Evolutionary conservation across 2,888 invertebrate species (phyloP).

Genomic region (Lordiphosa fenestrarum): DNA sequence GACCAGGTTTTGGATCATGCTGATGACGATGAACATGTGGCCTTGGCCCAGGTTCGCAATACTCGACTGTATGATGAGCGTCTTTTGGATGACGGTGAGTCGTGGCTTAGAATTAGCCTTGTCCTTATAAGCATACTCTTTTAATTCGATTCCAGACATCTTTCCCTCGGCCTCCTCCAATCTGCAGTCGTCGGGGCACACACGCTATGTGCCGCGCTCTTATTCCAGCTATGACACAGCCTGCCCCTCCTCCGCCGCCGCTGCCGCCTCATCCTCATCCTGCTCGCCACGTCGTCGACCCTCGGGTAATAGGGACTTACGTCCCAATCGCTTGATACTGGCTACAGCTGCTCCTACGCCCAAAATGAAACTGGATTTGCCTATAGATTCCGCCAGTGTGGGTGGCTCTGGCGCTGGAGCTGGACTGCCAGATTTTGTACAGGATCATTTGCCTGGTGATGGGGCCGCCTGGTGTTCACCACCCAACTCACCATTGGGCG

Average conservation of each 20-base stretch:
- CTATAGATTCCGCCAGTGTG: constrained; percentile 57
- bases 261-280: constrained; percentile 40
- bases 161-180: constrained; percentile 52
- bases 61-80: constrained; percentile 63
- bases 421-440: constrained; percentile 91
- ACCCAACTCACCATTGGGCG: constrained; percentile 75
- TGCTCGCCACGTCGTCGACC: constrained; percentile 47
- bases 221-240: constrained; percentile 80
- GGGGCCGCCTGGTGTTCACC: constrained; percentile 77
- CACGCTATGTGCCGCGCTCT: constrained; percentile 78
- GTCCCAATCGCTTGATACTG: constrained; percentile 70
- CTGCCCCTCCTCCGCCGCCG: constrained; percentile 37
- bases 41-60: constrained; percentile 56
- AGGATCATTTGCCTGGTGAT: constrained; percentile 92
- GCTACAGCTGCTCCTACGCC: constrained; percentile 53
- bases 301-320: constrained; percentile 40
- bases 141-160: constrained; percentile 37
- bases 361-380: constrained; percentile 75
- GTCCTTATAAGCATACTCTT: background rate
- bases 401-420: constrained; percentile 39
- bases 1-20: constrained; percentile 6
- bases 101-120: background rate
- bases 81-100: constrained; percentile 51
- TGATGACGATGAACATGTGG: constrained; percentile 51
- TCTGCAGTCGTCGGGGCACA: constrained; percentile 31